Evolutionary conservation across 1,140 invertebrate species (phyloP).

Genomic region (Radopholus similis): DNA sequence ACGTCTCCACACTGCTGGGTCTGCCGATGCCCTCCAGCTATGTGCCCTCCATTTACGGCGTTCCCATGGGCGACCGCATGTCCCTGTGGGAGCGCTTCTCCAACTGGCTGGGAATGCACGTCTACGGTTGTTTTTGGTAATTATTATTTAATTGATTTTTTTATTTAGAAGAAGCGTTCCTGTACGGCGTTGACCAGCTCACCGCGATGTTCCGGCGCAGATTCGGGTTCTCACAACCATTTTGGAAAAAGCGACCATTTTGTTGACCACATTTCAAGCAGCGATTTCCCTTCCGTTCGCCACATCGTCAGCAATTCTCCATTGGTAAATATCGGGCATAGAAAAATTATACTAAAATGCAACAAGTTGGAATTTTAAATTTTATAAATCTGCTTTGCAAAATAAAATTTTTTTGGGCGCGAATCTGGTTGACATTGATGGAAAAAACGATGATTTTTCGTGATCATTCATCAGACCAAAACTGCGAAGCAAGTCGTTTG

Average conservation of each 20-base stretch:
- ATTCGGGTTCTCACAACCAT: slow-evolving; percentile 28
- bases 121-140: too few relatives aligned
- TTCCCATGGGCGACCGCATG: slow-evolving; percentile 27
- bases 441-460: too few relatives aligned
- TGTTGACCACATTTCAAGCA: background rate
- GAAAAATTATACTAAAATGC: too few relatives aligned
- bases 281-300: slow-evolving; percentile 10
- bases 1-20: slow-evolving; percentile 28
- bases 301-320: slow-evolving; percentile 16
- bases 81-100: slow-evolving; percentile 25
- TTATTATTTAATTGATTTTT: background rate
- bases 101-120: slow-evolving; percentile 16
- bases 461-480: too few relatives aligned
- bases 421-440: too few relatives aligned
- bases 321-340: too few relatives aligned
- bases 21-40: slow-evolving; percentile 33
- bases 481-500: too few relatives aligned
- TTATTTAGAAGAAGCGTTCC: slow-evolving; percentile 26
- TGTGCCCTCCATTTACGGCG: slow-evolving; percentile 32
- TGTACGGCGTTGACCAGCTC: slow-evolving; percentile 22
- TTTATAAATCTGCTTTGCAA: too few relatives aligned
- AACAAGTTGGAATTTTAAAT: too few relatives aligned
- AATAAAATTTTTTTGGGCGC: too few relatives aligned
- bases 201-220: slow-evolving; percentile 10
- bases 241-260: background rate